These are phyloP conservation scores for Apoderus coryli DNA, from an alignment of 2,888 invertebrate genomes.

Conservation along the genomic window DNA sequence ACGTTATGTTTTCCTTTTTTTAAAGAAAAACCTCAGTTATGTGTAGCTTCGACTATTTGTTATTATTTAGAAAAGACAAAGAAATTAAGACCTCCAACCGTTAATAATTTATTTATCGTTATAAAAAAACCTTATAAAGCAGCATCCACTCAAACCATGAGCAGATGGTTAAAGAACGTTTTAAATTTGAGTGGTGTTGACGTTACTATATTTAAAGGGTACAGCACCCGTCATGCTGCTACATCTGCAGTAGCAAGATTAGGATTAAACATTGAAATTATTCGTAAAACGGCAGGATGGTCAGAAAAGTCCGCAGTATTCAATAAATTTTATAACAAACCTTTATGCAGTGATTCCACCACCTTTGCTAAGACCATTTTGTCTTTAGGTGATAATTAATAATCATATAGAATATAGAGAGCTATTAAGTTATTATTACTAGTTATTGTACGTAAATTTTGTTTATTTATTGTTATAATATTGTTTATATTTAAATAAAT, in stretches of 20 bases:
- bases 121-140: conserved; percentile 9
- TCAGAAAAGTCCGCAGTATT: conserved; percentile 9
- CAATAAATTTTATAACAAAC: conserved; percentile 12
- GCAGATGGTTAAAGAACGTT: conserved; percentile 9
- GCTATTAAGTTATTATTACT: too few relatives aligned
- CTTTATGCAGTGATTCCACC: too few relatives aligned
- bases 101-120: conserved; percentile 8
- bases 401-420: too few relatives aligned
- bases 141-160: conserved; percentile 9
- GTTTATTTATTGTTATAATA: too few relatives aligned
- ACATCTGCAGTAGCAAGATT: conserved; percentile 10
- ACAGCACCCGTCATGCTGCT: conserved; percentile 11
- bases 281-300: conserved; percentile 13
- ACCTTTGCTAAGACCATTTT: too few relatives aligned
- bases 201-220: conserved; percentile 8
- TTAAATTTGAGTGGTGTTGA: conserved; percentile 9
- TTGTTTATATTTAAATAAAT: too few relatives aligned
- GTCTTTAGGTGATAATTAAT: too few relatives aligned
- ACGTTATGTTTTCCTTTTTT: conserved; percentile 8
- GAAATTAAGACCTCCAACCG: conserved; percentile 1
- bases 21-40: conserved; percentile 7
- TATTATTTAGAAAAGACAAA: conserved; percentile 4
- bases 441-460: too few relatives aligned
- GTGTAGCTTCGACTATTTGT: conserved; percentile 1
- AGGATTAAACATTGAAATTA: conserved; percentile 9